Evolutionary conservation across 1,140 invertebrate genomes (phyloP), one percentile per base, ranked within the genome.

Genomic region (Cardiocondyla obscurior): DNA sequence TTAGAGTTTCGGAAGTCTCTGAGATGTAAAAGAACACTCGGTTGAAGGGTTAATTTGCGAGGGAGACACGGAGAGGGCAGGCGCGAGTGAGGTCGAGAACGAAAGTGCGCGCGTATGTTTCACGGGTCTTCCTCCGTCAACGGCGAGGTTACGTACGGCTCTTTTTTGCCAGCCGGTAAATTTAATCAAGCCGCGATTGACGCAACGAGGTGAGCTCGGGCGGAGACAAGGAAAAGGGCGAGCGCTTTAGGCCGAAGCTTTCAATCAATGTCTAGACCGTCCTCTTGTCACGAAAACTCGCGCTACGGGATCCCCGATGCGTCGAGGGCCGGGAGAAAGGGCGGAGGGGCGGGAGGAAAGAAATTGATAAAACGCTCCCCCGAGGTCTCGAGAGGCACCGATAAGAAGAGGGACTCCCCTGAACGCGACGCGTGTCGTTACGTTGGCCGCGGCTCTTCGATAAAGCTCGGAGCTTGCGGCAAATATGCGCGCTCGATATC

Each of bases 291-390:
- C 81, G 89, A 88, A 70, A 85, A 86, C 83, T 85, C 81, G 36
- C 53, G 65, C 51, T 60, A 57, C 46, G 36, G 60, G 39, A 19
- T 70, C 55, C 55, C 39, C 36, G 65, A 72, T 72, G 53, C 46
- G 58, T 74, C 69, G 55, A n/a, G 42, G 33, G 10, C 22, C 19
- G n/a, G 16, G 25, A 51, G 14, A 14, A 28, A 49, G 70, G 30
- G 46, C 67, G 79, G 51, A 69, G 28, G 76, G 81, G 69, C n/a
- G 82, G 83, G 30, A 67, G 76, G 39, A 82, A 90, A 88, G 86
- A 92, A 92, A 92, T 91, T 90, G 90, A 93, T 92, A 91, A 92
- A 93, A 91, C 85, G 85, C 84, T 74, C 77, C 81, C 77, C 85
- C 69, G 84, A 67, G 81, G 74, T 74, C 85, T 81, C 6, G 30